Base-by-base conservation (phyloP, 2,113 vertebrate genomes). In the Aramus guarauna region DNA sequence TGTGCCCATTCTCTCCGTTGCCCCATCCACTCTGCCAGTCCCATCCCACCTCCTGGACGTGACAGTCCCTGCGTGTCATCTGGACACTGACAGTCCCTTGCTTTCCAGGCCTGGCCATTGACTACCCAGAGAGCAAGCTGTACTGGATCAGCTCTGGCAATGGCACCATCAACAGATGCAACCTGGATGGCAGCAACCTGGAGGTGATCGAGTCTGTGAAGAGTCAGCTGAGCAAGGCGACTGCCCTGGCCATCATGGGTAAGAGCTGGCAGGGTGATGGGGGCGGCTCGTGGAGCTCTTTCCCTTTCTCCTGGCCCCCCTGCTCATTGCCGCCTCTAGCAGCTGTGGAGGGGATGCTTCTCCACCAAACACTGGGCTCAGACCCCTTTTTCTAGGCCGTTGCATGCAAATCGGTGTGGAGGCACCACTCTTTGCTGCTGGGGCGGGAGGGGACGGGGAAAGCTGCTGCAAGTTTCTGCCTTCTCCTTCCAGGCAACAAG, bases 101-200 rank as follows among this genome's bases (percentile, higher is more conserved):
- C 55, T 72, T 88, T 59, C 39, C 92, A 99, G 99, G 99, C 27
- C 97, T 99, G 89, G 99, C 99, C 16, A 99, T 99, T 11, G 99
- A 99, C 97, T 99, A 98, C 96, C 97, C 98, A 0, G 98, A 98
- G 53, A 98, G 98, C 96, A 99, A 99, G 59, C 97, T 99, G 20
- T 99, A 99, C 97, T 99, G 99, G 99, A 98, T 99, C 98, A 99
- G 99, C 97, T 99, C 99, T 19, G 98, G 99, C 67, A 99, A 99
- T 3, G 96, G 98, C 96, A 99, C 99, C 83, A 98, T 99, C 95
- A 99, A 98, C 92, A 98, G 98, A 66, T 99, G 99, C 92, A 98
- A 98, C 95, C 94, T 99, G 96, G 98, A 99, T 0, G 99, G 99
- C 73, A 98, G 97, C 4, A 98, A 96, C 27, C 97, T 99, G 56